Percentiles rank a stretch among this genome's conserved stretches.
These are phyloP conservation scores for Cartodere bifasciata DNA, from an alignment of 2,888 invertebrate species.

Conservation along the genomic window DNA sequence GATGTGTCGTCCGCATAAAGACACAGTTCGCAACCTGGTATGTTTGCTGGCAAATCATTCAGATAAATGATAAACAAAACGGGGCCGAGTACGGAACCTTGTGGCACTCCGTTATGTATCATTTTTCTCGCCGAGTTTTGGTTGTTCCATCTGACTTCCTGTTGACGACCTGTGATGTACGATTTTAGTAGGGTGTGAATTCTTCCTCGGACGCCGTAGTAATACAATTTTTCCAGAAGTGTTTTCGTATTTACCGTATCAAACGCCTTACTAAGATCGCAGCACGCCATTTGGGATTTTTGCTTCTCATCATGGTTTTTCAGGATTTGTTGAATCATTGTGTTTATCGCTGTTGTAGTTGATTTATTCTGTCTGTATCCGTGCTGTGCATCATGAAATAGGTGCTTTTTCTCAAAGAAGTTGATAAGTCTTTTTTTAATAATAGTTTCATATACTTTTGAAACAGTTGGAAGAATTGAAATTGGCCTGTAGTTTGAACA, in stretches of 20 bases:
- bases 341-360: slow-evolving; percentile 2
- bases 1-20: slow-evolving; percentile 1
- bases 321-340: background rate
- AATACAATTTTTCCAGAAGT: background rate
- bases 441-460: background rate
- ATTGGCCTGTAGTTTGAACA: slow-evolving; percentile 2
- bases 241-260: slow-evolving; percentile 1
- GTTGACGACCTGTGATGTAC: background rate
- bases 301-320: background rate
- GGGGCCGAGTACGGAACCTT: slow-evolving; percentile 1
- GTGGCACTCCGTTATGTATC: background rate
- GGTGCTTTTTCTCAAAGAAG: background rate
- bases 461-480: background rate
- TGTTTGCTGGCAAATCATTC: slow-evolving; percentile 3
- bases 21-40: background rate
- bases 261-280: slow-evolving; percentile 3
- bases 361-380: slow-evolving; percentile 4
- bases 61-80: slow-evolving; percentile 1
- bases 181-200: background rate
- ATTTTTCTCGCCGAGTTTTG: background rate
- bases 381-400: background rate
- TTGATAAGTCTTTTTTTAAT: too few species aligned
- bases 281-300: slow-evolving; percentile 1
- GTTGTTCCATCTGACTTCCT: background rate
- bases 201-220: slow-evolving; percentile 2